These are phyloP conservation scores for Ficedula albicollis DNA, from an alignment of 2,797 vertebrate genomes.

Conservation along the genomic window DNA sequence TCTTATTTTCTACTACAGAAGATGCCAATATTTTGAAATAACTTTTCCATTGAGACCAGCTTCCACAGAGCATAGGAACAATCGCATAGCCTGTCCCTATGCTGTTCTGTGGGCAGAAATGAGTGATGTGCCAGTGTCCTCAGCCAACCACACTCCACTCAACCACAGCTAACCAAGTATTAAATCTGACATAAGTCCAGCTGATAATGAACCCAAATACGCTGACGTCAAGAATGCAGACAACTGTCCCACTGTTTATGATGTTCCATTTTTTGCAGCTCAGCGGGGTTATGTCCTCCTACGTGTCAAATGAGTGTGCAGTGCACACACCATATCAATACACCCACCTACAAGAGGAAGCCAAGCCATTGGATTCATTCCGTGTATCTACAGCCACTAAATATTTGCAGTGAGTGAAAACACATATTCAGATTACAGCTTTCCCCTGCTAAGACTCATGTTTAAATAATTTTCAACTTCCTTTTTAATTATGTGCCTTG, in stretches of 20 bases:
- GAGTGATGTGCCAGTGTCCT: not conserved
- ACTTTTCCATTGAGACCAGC: not conserved
- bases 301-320: not conserved
- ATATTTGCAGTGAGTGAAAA: slow-evolving; percentile 21
- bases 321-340: not conserved
- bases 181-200: slow-evolving; percentile 7
- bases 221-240: not conserved
- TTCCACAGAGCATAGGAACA: not conserved
- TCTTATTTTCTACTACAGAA: not conserved
- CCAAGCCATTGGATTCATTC: not conserved
- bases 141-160: not conserved
- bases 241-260: not conserved
- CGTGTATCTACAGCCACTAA: not conserved
- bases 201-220: not conserved
- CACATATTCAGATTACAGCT: slow-evolving; percentile 8
- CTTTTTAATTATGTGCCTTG: slow-evolving; percentile 21
- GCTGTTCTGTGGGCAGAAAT: not conserved
- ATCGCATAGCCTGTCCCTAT: not conserved
- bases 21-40: not conserved
- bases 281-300: slow-evolving; percentile 11
- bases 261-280: not conserved
- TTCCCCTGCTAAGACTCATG: not conserved
- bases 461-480: slow-evolving; percentile 36
- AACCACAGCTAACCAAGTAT: not conserved
- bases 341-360: not conserved